Evolutionary conservation across 2,113 vertebrate species (phyloP), one percentile per base, ranked within the genome.

Genomic region (Ictalurus furcatus): DNA sequence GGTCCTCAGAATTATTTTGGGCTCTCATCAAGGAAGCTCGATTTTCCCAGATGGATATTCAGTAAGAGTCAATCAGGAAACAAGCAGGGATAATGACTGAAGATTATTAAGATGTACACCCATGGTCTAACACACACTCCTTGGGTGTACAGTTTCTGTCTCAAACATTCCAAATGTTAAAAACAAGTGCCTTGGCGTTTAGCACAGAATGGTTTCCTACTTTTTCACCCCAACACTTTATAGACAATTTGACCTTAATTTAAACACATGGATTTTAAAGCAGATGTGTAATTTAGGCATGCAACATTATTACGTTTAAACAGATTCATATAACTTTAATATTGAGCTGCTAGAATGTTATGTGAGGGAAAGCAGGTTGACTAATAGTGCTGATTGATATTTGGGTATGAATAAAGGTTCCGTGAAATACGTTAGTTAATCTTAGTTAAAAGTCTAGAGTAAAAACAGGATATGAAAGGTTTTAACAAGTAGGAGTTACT

Each of bases 21-120:
- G 86, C 82, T 91, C 65, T 87, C 67, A 90, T 91, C 87, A 90
- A 89, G 91, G 85, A 91, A 87, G 86, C 89, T 73, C 19, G 6
- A 90, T 85, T 89, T 69, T 88, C 80, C 87, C 87, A 85, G 73
- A 91, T 87, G 87, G 87, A 87, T 89, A 81, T 79, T 78, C 81
- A 71, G 81, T 91, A 82, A 73, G 85, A 81, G 80, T 89, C 88
- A 91, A 87, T 89, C 83, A 90, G 87, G 80, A 87, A 85, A 86
- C 81, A 91, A 81, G 84, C 58, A 48, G 80, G n/a, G 58, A 90
- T 89, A 89, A 89, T 5, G 81, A 87, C 80, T 85, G 83, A 81
- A 83, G 82, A 87, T 87, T 89, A 89, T 90, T 73, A 89, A 89
- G 73, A 91, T 90, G 74, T 85, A 87, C 87, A 89, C 82, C 74